A percentile compares a stretch with the other conserved stretches of the same genome.
Conservation (phyloP, 2,113 vertebrate species). For the Grantiella picta region DNA sequence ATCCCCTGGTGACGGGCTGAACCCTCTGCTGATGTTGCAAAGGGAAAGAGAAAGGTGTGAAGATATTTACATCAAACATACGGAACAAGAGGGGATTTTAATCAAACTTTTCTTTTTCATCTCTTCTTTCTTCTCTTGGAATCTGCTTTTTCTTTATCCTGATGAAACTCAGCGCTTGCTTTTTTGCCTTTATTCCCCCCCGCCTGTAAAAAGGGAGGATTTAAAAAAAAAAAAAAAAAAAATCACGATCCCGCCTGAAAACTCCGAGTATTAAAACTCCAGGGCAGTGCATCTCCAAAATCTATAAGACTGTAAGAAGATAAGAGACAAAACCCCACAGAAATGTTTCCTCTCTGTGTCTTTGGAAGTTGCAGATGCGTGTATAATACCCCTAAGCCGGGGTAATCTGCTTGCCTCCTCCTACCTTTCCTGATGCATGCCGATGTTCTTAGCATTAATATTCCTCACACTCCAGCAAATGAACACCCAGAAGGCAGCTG, state of each 20-base stretch:
- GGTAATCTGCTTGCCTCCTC: constrained; percentile 67
- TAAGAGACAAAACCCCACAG: constrained; percentile 60
- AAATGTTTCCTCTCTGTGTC: constrained; percentile 64
- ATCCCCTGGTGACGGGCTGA: constrained; percentile 27
- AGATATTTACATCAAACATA: constrained; percentile 52
- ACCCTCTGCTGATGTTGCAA: constrained; percentile 33
- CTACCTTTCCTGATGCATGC: constrained; percentile 43
- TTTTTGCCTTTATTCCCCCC: background rate
- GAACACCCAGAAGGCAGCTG: constrained; percentile 74
- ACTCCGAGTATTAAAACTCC: constrained; percentile 67
- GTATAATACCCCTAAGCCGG: constrained; percentile 67
- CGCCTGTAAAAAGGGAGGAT: background rate
- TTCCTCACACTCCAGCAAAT: constrained; percentile 71
- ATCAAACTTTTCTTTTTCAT: constrained; percentile 57
- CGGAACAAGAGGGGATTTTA: constrained; percentile 54
- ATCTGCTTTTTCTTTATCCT: constrained; percentile 3
- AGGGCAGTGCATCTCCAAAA: constrained; percentile 65
- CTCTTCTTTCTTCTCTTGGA: constrained; percentile 35
- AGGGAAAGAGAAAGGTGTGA: constrained; percentile 55
- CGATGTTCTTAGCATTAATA: constrained; percentile 75
- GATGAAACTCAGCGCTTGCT: constrained; percentile 40
- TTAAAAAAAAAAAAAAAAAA: background rate
- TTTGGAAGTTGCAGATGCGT: constrained; percentile 49
- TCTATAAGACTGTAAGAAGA: constrained; percentile 73
- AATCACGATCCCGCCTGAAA: constrained; percentile 1